Conservation (phyloP, 2,888 invertebrate genomes). For the Oxystoma pomonae region DNA sequence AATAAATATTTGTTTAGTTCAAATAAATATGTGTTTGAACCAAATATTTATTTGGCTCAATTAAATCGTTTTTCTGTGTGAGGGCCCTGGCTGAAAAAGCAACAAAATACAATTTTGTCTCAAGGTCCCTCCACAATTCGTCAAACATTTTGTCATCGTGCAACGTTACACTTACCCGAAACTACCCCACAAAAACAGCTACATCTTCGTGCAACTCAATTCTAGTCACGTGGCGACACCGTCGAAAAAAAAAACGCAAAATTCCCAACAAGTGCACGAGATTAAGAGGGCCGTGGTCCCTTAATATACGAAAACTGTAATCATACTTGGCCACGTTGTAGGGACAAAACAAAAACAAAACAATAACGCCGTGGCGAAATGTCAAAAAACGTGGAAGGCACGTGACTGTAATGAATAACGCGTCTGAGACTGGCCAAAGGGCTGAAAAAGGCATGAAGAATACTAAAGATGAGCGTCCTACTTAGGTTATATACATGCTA, state of each 20-base stretch:
- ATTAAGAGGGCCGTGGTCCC: neutral
- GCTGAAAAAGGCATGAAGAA: neutral
- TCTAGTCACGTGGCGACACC: neutral
- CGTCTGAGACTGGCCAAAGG: neutral
- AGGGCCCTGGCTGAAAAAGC: too few species aligned
- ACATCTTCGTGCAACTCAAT: neutral
- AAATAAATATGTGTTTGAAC: too few species aligned
- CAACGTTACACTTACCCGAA: too few species aligned
- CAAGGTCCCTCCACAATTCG: too few species aligned
- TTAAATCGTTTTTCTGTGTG: too few species aligned
- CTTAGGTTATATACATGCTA: too few species aligned
- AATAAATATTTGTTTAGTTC: too few species aligned
- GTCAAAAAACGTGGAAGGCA: neutral
- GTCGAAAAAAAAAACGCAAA: neutral
- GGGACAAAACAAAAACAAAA: neutral
- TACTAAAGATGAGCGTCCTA: neutral
- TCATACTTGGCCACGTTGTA: neutral
- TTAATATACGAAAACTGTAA: neutral
- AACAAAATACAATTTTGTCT: too few species aligned
- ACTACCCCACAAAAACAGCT: too few species aligned
- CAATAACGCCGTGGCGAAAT: neutral
- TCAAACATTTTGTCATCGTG: too few species aligned
- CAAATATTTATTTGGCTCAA: too few species aligned
- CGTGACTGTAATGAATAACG: neutral
- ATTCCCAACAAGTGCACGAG: neutral